Evolutionary conservation across 1,140 invertebrate genomes (phyloP), one percentile per base, ranked within the genome.

Genomic region (Muscidifurax raptorellus): DNA sequence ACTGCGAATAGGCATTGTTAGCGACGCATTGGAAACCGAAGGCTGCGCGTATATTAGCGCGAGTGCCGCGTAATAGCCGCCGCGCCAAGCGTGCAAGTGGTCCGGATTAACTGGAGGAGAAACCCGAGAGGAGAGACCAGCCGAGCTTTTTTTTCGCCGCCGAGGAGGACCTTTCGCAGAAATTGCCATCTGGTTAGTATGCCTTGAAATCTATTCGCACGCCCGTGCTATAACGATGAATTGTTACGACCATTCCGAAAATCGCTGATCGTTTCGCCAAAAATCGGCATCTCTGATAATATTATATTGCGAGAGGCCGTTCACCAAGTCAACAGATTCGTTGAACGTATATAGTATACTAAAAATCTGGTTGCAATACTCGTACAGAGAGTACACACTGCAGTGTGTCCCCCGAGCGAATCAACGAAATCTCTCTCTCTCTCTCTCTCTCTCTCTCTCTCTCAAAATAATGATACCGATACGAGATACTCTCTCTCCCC

Each of bases 131-230:
- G 44, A 47, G 47, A n/a, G 72, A 30, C 72, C 25, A 25, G n/a
- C 18, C 9, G 44, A 59, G 40, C 75, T 52, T 32, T 59, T 59
- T 59, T 59, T 59, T 59, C 36, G 36, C 36, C 36, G 6, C 52
- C 52, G 2, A 18, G 6, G 59, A n/a, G 76, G 22, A 66, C 76
- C 28, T 36, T 32, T 22, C 52, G 3, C 59, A 2, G 40, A 59
- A 25, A 66, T 64, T 25, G 30, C 30, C 75, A 47, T 80, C 25
- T 71, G 78, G 78, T 80, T 30, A 80, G 78, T 80, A 59, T n/a
- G 18, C 22, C 36, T 40, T 10, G 10, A 40, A 10, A 40, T 40
- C 9, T 9, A 9, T 9, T 40, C 9, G 36, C 15, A n/a, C n/a
- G n/a, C n/a, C n/a, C n/a, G n/a, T n/a, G n/a, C n/a, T n/a, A n/a